These are phyloP conservation scores for Hippocampus comes DNA, from an alignment of 2,113 vertebrate species.

Conservation along the genomic window DNA sequence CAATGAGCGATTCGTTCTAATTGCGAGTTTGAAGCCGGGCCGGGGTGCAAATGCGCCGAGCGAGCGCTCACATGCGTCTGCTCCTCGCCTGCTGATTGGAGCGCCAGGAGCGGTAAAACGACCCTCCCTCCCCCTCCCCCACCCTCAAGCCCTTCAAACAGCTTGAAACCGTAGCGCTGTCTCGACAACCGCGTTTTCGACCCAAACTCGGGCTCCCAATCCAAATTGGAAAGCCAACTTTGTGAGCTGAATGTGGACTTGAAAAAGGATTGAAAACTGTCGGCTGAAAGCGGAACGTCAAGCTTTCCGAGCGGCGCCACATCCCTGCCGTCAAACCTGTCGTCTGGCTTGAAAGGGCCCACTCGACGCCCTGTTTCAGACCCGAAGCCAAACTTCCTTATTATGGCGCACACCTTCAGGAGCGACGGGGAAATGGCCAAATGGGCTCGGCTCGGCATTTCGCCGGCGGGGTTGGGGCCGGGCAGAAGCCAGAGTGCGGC, in stretches of 20 bases:
- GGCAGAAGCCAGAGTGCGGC: conserved; percentile 20
- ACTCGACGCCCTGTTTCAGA: not conserved
- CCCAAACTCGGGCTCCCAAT: no score
- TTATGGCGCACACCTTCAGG: conserved; percentile 21
- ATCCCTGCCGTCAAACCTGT: no score
- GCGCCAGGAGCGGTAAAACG: not conserved
- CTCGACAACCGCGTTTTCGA: no score
- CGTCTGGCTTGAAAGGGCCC: not conserved
- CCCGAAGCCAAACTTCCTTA: not conserved
- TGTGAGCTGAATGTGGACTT: not conserved
- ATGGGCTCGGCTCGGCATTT: not conserved
- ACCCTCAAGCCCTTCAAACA: not conserved
- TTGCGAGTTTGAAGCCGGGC: conserved; percentile 3
- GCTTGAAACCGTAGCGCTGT: no score
- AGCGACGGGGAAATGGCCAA: conserved; percentile 5
- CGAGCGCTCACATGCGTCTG: not conserved
- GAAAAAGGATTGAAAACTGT: no score
- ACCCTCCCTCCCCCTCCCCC: no score
- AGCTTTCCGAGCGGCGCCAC: no score
- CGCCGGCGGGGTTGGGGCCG: not conserved
- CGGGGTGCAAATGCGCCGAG: not conserved
- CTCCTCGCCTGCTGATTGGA: not conserved
- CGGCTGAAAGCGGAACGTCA: no score
- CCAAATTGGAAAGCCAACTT: no score
- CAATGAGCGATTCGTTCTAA: conserved; percentile 24